Percentiles rank a stretch among this genome's conserved stretches.
These are phyloP conservation scores for Arion vulgaris DNA, from an alignment of 1,140 invertebrate genomes.

Conservation along the genomic window DNA sequence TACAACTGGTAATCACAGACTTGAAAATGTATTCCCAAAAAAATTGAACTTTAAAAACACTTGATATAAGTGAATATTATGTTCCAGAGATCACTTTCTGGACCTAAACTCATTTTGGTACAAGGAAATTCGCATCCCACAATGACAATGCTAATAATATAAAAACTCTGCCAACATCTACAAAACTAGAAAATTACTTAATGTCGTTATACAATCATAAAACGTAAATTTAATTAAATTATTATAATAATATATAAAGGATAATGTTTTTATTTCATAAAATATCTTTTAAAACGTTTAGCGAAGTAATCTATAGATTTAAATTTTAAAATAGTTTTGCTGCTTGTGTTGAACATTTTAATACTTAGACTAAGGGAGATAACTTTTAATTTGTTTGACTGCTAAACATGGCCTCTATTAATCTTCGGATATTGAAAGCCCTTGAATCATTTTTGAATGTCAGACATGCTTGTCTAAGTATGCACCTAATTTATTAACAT, in stretches of 20 bases:
- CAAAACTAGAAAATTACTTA: neutral
- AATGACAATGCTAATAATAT: slow-evolving; percentile 14
- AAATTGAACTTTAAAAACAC: neutral
- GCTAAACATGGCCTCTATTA: neutral
- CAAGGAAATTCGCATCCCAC: slow-evolving; percentile 29
- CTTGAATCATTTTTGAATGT: neutral
- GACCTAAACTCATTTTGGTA: slow-evolving; percentile 15
- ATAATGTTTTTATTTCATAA: neutral
- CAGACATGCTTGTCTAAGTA: neutral
- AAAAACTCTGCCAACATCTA: neutral
- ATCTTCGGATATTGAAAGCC: neutral
- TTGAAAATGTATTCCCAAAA: too few relatives aligned
- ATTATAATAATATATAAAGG: slow-evolving; percentile 6
- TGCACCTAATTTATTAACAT: neutral
- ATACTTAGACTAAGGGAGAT: neutral
- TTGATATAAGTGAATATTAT: neutral
- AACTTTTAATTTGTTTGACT: neutral
- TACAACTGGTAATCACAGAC: too few relatives aligned
- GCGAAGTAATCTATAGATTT: neutral
- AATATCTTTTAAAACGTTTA: too few relatives aligned
- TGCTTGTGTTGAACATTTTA: neutral
- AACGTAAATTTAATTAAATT: slow-evolving; percentile 8
- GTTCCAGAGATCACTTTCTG: neutral
- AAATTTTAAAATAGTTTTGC: neutral
- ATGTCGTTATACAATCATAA: too few relatives aligned